Percentiles rank a stretch among this genome's conserved stretches.
phyloP scores from a whole-genome alignment of 1,140 invertebrate species.

The Zophobas atratus region DNA sequence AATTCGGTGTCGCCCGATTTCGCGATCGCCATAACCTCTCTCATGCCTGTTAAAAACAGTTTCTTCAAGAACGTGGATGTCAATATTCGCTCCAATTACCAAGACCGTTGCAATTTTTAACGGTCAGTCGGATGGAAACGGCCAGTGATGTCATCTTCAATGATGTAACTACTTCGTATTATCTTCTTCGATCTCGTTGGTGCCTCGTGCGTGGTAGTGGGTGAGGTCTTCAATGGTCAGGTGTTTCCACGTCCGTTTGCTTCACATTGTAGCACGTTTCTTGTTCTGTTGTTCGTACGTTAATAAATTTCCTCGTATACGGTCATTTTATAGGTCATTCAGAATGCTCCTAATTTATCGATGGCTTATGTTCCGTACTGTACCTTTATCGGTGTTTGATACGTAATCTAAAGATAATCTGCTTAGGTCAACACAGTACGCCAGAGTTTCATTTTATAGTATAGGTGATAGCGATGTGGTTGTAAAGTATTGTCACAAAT shows the following conservation, averaged over 20 bases:
- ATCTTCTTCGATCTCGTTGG: constrained; percentile 5
- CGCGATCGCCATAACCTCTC: no score
- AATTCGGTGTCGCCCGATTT: no score
- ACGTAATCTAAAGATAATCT: neutral
- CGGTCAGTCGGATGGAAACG: constrained; percentile 5
- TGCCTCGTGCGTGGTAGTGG: constrained; percentile 31
- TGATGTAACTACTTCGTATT: constrained; percentile 19
- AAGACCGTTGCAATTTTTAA: constrained; percentile 6
- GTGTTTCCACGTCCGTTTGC: constrained; percentile 19
- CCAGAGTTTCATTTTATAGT: constrained; percentile 1
- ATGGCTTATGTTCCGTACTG: no score
- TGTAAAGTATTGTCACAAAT: neutral
- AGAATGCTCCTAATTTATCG: no score
- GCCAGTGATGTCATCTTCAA: constrained; percentile 29
- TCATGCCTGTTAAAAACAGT: no score
- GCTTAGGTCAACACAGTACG: neutral
- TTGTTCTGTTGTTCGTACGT: constrained; percentile 33
- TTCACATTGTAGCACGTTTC: constrained; percentile 28
- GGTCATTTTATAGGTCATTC: constrained; percentile 7
- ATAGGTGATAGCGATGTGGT: constrained; percentile 2
- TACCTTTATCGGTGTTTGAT: neutral
- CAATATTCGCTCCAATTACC: constrained; percentile 10
- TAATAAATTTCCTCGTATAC: constrained; percentile 10
- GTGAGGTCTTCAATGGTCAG: constrained; percentile 38
- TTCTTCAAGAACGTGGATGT: neutral